Conservation (phyloP, 2,888 invertebrate species). For the Abrostola tripartita region DNA sequence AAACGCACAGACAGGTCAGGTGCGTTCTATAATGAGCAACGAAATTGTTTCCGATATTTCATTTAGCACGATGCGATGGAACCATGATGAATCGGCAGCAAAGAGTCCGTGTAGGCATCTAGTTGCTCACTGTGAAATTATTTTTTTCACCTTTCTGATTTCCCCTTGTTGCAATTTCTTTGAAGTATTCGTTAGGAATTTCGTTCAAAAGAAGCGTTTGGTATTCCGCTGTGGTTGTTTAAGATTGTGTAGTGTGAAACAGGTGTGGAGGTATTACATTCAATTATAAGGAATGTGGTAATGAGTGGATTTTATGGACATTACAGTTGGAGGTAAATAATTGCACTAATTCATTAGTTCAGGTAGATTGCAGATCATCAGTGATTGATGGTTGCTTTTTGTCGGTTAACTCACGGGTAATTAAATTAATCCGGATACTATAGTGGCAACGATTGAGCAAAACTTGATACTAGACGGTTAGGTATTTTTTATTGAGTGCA, state of each 20-base stretch:
- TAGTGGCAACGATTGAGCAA: too few species aligned
- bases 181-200: slow-evolving; percentile 37
- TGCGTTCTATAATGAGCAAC: slow-evolving; percentile 49
- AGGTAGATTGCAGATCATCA: not conserved
- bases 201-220: slow-evolving; percentile 22
- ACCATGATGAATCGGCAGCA: slow-evolving; percentile 53
- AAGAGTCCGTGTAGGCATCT: slow-evolving; percentile 46
- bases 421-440: too few species aligned
- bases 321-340: slow-evolving; percentile 28
- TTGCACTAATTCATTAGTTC: slow-evolving; percentile 20
- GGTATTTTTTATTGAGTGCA: too few species aligned
- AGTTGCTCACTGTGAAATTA: slow-evolving; percentile 13
- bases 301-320: slow-evolving; percentile 40
- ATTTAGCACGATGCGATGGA: slow-evolving; percentile 34
- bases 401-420: not conserved
- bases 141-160: slow-evolving; percentile 16
- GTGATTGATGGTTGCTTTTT: not conserved
- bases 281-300: slow-evolving; percentile 36
- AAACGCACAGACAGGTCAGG: slow-evolving; percentile 31
- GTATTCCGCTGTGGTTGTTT: slow-evolving; percentile 28
- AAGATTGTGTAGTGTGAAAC: slow-evolving; percentile 13
- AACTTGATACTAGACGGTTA: too few species aligned
- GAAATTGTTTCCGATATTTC: slow-evolving; percentile 48
- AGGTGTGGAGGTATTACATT: slow-evolving; percentile 28
- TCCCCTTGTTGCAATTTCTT: slow-evolving; percentile 30